Evolutionary conservation across 1,140 invertebrate genomes (phyloP).

Genomic region (Sinella curviseta): DNA sequence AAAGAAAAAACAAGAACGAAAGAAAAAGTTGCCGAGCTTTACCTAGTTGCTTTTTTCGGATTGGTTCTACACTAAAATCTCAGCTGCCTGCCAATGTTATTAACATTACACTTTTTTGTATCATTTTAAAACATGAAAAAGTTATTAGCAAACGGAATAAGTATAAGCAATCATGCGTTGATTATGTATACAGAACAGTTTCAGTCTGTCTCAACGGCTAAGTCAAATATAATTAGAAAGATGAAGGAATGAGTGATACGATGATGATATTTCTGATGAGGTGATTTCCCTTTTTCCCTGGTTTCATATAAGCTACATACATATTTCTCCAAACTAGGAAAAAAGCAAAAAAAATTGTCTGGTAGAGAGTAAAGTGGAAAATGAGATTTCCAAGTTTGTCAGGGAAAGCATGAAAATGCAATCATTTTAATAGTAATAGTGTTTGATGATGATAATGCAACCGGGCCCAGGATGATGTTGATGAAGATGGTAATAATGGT

Average conservation of each 20-base stretch:
- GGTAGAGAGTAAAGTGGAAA: neutral
- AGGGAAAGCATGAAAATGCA: neutral
- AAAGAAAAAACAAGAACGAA: neutral
- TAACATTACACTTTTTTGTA: too few species aligned
- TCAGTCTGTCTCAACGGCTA: neutral
- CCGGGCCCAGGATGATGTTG: too few species aligned
- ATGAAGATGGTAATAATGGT: too few species aligned
- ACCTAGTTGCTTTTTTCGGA: too few species aligned
- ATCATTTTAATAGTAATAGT: neutral
- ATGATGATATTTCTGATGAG: neutral
- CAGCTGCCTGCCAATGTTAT: too few species aligned
- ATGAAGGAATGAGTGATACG: neutral
- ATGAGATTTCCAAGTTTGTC: neutral
- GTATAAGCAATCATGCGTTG: neutral
- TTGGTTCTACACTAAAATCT: too few species aligned
- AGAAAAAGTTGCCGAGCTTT: neutral
- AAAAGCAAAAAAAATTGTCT: neutral
- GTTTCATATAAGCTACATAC: neutral
- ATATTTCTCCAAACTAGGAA: neutral
- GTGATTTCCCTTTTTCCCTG: neutral
- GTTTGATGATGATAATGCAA: too few species aligned
- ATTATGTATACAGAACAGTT: neutral
- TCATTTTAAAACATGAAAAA: constrained; percentile 1
- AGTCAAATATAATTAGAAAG: constrained; percentile 10
- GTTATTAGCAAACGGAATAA: neutral